Evolutionary conservation across 2,113 vertebrate species (phyloP), one percentile per base, ranked within the genome.

Genomic region (Diadophis punctatus): DNA sequence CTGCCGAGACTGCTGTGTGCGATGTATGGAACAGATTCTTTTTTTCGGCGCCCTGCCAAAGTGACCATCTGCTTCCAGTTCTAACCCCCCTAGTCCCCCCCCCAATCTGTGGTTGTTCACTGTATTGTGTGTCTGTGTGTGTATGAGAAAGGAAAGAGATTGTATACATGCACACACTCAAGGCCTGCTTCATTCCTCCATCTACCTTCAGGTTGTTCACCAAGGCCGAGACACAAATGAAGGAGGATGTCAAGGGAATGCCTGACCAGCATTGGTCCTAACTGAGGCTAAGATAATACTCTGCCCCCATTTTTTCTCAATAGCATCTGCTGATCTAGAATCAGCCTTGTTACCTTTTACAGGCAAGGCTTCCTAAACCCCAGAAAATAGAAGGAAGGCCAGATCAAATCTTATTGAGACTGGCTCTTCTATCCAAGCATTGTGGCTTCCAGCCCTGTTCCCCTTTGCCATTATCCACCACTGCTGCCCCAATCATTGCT

Each of bases 61-160:
- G 90, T 94, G 92, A 93, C 94, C 92, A 94, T 94, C 94, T 94
- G 94, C 94, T 94, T 93, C 94, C 90, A 90, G 14, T 88, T 86
- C 93, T 52, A 60, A 84, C 34, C 89, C 90, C 55, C 68, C 5
- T 53, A 46, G 49, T 18, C 23, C 92, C 56, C 68, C 56, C 56
- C 58, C 20, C 52, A 56, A 91, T 93, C 90, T 91, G 92, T 56
- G 92, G 60, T 86, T 93, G 90, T 68, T 93, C 87, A 86, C 90
- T 90, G 74, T 86, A 89, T 80, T 30, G 53, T 89, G 63, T 58
- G 39, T 49, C 11, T 85, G 46, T 92, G 43, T 90, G 86, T 58
- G 58, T 68, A 49, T 80, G 85, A 25, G 58, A 27, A 55, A 16
- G 51, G 51, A 10, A 39, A 5, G 20, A 52, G 8, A 8, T 23